Conservation (phyloP, 2,113 vertebrate species). For the Hippocampus mohnikei region DNA sequence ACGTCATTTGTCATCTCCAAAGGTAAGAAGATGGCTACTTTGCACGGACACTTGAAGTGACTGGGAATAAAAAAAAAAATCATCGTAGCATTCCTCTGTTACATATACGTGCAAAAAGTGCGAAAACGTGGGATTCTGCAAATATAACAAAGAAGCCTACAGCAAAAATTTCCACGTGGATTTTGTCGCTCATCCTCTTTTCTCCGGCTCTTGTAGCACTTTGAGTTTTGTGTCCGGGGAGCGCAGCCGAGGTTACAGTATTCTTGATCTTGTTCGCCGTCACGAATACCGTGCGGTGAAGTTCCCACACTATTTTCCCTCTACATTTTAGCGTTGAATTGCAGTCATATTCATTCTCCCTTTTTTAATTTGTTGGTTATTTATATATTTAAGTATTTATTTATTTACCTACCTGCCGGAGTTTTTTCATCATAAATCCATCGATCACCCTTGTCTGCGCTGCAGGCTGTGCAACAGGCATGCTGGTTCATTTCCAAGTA, state of each 20-base stretch:
- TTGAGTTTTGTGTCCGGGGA: background rate
- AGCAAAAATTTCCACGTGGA: too few species aligned
- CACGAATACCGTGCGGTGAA: slow-evolving; percentile 10
- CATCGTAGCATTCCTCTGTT: slow-evolving; percentile 23
- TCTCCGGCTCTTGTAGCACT: background rate
- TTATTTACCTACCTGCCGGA: background rate
- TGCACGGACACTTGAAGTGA: slow-evolving; percentile 3
- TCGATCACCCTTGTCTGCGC: slow-evolving; percentile 4
- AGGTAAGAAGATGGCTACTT: slow-evolving; percentile 59
- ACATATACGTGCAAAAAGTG: slow-evolving; percentile 1
- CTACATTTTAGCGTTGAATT: background rate
- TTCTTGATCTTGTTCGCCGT: slow-evolving; percentile 19
- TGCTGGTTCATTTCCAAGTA: slow-evolving; percentile 1
- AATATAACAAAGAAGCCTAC: background rate
- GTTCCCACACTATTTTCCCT: slow-evolving; percentile 15
- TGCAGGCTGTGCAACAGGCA: slow-evolving; percentile 58
- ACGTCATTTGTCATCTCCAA: slow-evolving; percentile 46
- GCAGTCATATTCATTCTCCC: background rate
- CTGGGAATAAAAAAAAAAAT: background rate
- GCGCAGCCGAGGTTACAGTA: slow-evolving; percentile 18
- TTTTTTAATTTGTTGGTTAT: background rate
- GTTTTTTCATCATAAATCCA: slow-evolving; percentile 23
- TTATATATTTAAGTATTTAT: background rate
- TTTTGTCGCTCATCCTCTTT: background rate
- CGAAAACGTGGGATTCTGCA: background rate